These are phyloP conservation scores for Jaculus jaculus DNA, from an alignment of 2,113 vertebrate species.

Conservation along the genomic window DNA sequence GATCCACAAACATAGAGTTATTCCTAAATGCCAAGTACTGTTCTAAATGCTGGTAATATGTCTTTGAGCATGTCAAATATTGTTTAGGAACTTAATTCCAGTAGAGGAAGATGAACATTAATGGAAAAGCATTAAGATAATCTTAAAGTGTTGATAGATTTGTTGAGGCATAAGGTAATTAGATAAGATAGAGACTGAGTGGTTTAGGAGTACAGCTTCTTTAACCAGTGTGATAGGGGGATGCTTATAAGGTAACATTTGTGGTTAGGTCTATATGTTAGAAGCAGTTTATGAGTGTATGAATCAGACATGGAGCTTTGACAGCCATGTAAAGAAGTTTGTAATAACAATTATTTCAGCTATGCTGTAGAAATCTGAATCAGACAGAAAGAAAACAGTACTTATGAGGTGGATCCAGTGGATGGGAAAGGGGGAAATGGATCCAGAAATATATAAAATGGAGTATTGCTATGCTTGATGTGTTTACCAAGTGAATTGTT, in stretches of 20 bases:
- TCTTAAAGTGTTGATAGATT: accelerated
- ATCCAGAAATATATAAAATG: background rate
- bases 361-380: background rate
- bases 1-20: background rate
- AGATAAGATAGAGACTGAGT: background rate
- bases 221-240: no score
- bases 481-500: background rate
- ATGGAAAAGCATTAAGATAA: background rate
- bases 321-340: background rate
- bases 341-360: background rate
- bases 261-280: background rate
- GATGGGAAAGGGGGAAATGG: background rate
- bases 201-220: background rate
- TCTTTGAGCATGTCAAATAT: background rate
- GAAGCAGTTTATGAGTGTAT: background rate
- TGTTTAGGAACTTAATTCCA: background rate
- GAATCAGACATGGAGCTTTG: background rate
- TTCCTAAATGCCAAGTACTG: background rate
- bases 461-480: background rate
- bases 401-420: background rate
- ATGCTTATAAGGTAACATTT: background rate
- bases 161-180: background rate
- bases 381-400: background rate
- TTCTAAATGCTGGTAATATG: background rate
- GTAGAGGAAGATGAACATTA: background rate